These are phyloP conservation scores for Philonicus albiceps DNA, from an alignment of 2,888 invertebrate genomes.

Conservation along the genomic window DNA sequence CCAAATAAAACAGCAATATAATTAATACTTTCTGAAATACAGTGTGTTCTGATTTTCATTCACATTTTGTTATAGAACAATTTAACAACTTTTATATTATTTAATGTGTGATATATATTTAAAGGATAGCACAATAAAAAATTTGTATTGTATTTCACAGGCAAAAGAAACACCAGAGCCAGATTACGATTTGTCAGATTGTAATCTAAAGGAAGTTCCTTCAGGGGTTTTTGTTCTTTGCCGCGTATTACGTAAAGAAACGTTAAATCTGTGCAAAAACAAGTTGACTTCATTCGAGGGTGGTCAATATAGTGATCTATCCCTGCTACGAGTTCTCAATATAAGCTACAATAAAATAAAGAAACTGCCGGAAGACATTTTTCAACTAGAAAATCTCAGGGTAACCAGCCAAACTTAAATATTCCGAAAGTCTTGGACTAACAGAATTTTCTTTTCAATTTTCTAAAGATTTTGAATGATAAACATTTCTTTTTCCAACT, in stretches of 20 bases:
- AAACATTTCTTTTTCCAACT: not conserved
- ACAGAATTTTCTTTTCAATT: not conserved
- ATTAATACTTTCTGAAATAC: too few species aligned
- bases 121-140: too few species aligned
- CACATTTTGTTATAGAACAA: too few species aligned
- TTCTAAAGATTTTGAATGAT: not conserved
- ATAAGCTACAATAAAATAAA: constrained; percentile 73
- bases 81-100: too few species aligned
- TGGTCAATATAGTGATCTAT: constrained; percentile 75
- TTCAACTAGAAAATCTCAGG: constrained; percentile 72
- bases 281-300: constrained; percentile 69
- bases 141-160: constrained; percentile 37
- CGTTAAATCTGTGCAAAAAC: constrained; percentile 73
- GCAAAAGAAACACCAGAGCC: constrained; percentile 80
- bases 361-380: constrained; percentile 71
- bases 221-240: constrained; percentile 81
- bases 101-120: too few species aligned
- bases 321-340: constrained; percentile 72
- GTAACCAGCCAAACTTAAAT: constrained; percentile 59
- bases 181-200: constrained; percentile 81
- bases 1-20: too few species aligned
- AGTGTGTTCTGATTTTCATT: too few species aligned
- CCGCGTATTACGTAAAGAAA: constrained; percentile 81
- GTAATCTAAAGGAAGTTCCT: constrained; percentile 77
- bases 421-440: not conserved